phyloP scores from a whole-genome alignment of 92 coral and sea anemone species.

The Metridium senile region DNA sequence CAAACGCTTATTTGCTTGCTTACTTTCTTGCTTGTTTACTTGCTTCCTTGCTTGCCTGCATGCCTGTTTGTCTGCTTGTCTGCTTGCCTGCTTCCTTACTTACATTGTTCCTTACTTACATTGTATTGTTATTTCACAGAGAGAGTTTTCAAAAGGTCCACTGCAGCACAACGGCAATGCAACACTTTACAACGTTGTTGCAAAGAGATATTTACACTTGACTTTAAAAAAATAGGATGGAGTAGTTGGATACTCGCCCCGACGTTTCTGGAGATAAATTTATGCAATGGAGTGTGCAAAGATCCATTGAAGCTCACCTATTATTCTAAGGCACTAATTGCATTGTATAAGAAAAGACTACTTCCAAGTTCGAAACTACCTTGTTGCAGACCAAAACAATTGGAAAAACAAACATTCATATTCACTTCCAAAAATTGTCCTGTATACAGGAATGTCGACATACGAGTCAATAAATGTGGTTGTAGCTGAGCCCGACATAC shows the following conservation, averaged over 20 bases:
- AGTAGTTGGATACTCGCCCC: not conserved
- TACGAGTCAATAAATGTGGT: slow-evolving; percentile 8
- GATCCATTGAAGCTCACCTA: not conserved
- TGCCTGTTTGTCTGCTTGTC: too few species aligned
- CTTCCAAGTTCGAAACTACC: not conserved
- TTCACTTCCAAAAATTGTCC: not conserved
- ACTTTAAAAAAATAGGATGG: not conserved
- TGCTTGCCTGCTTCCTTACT: too few species aligned
- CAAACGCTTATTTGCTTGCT: too few species aligned
- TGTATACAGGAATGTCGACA: not conserved
- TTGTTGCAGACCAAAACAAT: slow-evolving; percentile 4
- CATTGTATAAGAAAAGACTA: not conserved
- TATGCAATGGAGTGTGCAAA: not conserved
- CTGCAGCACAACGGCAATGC: not conserved
- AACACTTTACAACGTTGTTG: not conserved
- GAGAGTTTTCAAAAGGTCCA: not conserved
- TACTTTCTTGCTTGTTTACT: too few species aligned
- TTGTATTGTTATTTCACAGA: not conserved
- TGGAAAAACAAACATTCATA: not conserved
- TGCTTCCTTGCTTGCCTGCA: too few species aligned
- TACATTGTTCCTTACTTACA: too few species aligned
- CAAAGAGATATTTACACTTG: not conserved
- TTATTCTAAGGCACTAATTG: not conserved
- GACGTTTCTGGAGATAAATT: not conserved
- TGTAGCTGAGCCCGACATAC: not conserved